Evolutionary conservation across 2,888 invertebrate species (phyloP).

Genomic region (Andrena minutula): DNA sequence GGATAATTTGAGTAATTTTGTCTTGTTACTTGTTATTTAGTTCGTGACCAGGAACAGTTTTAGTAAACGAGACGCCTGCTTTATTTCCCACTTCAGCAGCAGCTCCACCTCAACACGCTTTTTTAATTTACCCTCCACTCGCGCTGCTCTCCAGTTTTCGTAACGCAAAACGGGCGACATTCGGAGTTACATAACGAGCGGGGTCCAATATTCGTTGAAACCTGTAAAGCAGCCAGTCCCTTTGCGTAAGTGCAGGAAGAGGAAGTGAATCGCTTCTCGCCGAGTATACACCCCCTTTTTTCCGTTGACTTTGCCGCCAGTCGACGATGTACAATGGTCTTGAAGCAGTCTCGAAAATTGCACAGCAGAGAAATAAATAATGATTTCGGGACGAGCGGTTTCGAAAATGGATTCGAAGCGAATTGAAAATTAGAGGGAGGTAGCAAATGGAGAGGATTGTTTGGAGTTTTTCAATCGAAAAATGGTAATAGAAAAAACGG

Average conservation of each 20-base stretch:
- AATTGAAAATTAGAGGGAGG: background rate
- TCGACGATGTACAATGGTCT: background rate
- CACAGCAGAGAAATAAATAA: background rate
- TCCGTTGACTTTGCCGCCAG: background rate
- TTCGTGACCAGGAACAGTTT: background rate
- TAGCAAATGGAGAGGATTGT: background rate
- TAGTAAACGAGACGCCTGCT: background rate
- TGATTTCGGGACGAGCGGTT: background rate
- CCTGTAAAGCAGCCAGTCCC: background rate
- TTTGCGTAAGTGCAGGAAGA: background rate
- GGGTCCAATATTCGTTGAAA: background rate
- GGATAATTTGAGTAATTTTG: background rate
- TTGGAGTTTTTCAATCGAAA: background rate
- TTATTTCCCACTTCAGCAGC: background rate
- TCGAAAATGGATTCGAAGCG: background rate
- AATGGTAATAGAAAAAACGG: background rate
- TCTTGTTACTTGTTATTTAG: background rate
- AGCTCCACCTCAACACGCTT: background rate
- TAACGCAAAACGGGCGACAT: background rate
- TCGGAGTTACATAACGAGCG: background rate
- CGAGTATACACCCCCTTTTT: background rate
- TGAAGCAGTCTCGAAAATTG: background rate
- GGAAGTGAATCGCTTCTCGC: background rate
- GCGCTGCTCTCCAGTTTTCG: background rate
- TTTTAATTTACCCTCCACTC: background rate